Conservation (phyloP, 2,888 invertebrate species). For the Melangyna quadrimaculata region DNA sequence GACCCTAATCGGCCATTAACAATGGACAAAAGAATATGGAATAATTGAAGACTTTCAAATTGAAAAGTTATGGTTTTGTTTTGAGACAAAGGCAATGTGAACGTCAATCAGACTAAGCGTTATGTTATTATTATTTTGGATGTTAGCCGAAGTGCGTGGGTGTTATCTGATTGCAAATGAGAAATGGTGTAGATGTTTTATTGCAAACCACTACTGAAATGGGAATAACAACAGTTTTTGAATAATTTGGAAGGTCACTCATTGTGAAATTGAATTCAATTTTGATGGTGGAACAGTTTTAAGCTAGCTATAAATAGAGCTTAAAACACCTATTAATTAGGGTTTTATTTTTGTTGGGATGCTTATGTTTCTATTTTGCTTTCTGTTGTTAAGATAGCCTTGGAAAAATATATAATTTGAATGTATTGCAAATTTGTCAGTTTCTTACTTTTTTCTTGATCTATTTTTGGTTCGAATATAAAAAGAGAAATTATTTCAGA, state of each 20-base stretch:
- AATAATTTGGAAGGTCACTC: background rate
- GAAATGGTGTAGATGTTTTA: background rate
- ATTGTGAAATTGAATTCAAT: background rate
- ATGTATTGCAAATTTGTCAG: background rate
- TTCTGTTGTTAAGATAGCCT: background rate
- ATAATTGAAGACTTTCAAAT: conserved; percentile 4
- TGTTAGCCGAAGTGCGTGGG: conserved; percentile 4
- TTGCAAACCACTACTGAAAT: background rate
- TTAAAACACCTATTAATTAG: background rate
- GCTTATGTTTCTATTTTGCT: background rate
- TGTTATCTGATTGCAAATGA: conserved; percentile 11
- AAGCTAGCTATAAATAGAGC: background rate
- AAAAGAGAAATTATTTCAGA: too few relatives aligned
- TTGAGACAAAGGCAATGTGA: conserved; percentile 14
- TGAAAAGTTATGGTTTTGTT: conserved; percentile 22
- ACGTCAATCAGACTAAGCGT: conserved; percentile 29
- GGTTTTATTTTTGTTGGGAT: background rate
- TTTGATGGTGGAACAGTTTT: too few relatives aligned
- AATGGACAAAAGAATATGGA: conserved; percentile 8
- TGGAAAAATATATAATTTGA: background rate
- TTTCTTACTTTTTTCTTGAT: background rate
- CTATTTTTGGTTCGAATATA: too few relatives aligned
- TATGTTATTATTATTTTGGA: background rate
- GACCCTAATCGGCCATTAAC: conserved; percentile 31
- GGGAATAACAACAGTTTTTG: background rate